phyloP scores from a whole-genome alignment of 2,888 invertebrate genomes.

The Sisyra nigra region DNA sequence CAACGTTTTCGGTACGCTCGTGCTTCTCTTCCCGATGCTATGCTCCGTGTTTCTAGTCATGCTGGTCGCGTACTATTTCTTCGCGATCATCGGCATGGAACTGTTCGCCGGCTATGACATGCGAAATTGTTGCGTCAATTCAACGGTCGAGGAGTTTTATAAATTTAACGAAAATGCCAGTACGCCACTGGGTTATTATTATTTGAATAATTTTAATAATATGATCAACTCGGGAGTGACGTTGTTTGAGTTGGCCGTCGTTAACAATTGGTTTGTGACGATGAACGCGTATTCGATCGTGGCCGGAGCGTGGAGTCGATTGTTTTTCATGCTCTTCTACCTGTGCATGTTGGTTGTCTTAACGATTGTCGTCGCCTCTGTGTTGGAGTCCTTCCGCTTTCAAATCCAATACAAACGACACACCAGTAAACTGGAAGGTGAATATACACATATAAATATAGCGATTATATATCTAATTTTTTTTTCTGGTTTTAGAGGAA shows the following conservation, averaged over 20 bases:
- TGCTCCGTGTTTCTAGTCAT: conserved; percentile 70
- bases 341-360: conserved; percentile 82
- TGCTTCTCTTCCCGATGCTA: conserved; percentile 67
- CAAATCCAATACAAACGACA: conserved; percentile 73
- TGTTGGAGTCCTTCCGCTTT: conserved; percentile 76
- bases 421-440: conserved; percentile 61
- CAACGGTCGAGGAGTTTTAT: conserved; percentile 74
- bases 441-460: too few species aligned
- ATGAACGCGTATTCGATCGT: conserved; percentile 74
- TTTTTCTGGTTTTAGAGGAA: conserved; percentile 37
- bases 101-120: conserved; percentile 59
- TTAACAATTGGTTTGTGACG: conserved; percentile 85
- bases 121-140: conserved; percentile 71
- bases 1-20: conserved; percentile 69
- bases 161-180: conserved; percentile 50
- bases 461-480: too few species aligned
- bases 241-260: conserved; percentile 75
- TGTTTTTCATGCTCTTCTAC: conserved; percentile 84
- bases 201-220: conserved; percentile 72
- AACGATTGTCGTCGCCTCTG: conserved; percentile 78
- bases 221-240: conserved; percentile 64
- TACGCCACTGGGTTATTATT: conserved; percentile 64
- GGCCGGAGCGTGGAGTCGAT: conserved; percentile 51
- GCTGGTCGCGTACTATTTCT: conserved; percentile 73
- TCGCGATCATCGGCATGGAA: conserved; percentile 83